Base-by-base conservation (phyloP, 2,113 vertebrate species). In the Petroica traversi region DNA sequence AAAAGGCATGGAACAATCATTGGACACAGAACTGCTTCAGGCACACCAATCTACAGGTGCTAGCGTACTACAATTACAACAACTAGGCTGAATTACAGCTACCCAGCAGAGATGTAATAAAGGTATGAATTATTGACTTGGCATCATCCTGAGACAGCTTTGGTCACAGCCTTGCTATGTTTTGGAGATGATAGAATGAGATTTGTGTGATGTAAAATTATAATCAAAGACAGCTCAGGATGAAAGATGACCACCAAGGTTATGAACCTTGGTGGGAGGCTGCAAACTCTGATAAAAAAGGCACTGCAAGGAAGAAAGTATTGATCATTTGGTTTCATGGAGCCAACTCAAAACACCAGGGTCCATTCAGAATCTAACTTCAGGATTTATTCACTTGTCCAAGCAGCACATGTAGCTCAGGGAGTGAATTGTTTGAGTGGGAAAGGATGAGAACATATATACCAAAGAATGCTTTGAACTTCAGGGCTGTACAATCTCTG, bases 181-280 rank as follows among this genome's bases (percentile, higher is more conserved):
- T 98, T 97, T 98, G 94, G 95, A 98, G 97, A 98, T 92, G 96
- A 97, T 93, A 97, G 97, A 97, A 97, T 94, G 92, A 98, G 95
- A 98, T 98, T 98, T 98, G 97, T 98, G 97, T 97, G 97, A 98
- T 97, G 97, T 98, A 98, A 98, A 98, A 98, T 97, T 98, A 97
- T 98, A 98, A 98, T 98, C 98, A 98, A 97, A 98, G 97, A 81
- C 68, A 97, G 95, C 96, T 98, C 97, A 96, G 93, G 97, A 98
- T 98, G 97, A 98, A 98, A 98, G 97, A 98, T 97, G 96, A 98
- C 97, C 4, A 49, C 94, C 94, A 98, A 96, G 97, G 97, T 98
- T 98, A 97, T 93, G 97, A 98, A 97, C 97, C 95, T 97, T 96
- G 94, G 91, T 92, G 94, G 92, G 95, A 97, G 89, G 90, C 97